These are phyloP conservation scores for Graptemys geographica DNA, from an alignment of 2,797 vertebrate species.

Conservation along the genomic window DNA sequence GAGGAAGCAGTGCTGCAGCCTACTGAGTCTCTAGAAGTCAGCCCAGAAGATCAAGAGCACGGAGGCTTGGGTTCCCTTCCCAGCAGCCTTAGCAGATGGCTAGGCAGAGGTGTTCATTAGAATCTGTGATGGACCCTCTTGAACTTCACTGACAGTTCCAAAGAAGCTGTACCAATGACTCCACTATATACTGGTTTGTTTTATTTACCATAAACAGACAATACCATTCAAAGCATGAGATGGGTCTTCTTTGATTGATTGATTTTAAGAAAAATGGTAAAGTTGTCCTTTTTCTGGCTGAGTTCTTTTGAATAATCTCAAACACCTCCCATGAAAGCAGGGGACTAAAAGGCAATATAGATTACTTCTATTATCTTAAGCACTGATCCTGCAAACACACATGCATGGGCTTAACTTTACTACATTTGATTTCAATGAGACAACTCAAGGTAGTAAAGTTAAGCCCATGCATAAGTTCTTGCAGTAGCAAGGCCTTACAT, in stretches of 20 bases:
- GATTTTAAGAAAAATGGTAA: not conserved
- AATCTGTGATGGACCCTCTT: not conserved
- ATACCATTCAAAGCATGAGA: not conserved
- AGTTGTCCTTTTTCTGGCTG: not conserved
- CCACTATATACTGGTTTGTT: not conserved
- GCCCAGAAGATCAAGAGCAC: not conserved
- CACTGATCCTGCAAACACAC: not conserved
- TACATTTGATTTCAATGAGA: not conserved
- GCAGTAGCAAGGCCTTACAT: not conserved
- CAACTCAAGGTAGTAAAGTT: not conserved
- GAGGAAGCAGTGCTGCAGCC: not conserved
- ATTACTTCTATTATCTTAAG: not conserved
- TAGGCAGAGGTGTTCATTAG: not conserved
- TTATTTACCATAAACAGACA: not conserved
- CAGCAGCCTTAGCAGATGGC: not conserved
- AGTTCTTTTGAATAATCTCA: not conserved
- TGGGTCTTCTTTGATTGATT: not conserved
- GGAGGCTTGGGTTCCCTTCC: not conserved
- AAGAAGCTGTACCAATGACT: not conserved
- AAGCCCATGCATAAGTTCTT: not conserved
- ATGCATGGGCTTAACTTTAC: not conserved
- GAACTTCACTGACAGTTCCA: not conserved
- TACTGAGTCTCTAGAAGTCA: not conserved
- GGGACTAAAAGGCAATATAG: not conserved
- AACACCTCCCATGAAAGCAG: not conserved